Evolutionary conservation across 2,888 invertebrate genomes (phyloP), one percentile per base, ranked within the genome.

Genomic region (Drosophila kokeensis): DNA sequence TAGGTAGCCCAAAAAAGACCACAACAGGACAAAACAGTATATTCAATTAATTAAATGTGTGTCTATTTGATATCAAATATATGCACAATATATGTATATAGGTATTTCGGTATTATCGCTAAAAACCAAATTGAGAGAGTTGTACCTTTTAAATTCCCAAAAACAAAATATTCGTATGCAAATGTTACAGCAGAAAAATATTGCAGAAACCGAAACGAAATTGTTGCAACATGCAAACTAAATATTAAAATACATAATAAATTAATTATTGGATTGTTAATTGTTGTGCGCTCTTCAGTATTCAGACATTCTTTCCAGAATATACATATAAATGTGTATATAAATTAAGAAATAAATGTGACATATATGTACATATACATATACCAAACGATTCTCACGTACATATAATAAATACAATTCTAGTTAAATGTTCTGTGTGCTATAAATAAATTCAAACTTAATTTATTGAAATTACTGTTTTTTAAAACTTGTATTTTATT

Each of bases 401-500:
- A 55, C 24, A 64, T 49, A 70, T 67, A 40, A 60, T 74, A 48
- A 53, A 38, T 71, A 75, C 55, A 40, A 72, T 76, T 76, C 73
- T 58, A 83, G 78, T 83, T 88, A 68, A 87, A 80, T 76, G 61
- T 83, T 83, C 61, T 71, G 66, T 83, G 89, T 86, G 89, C 87
- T 81, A 77, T 77, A 77, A 88, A 88, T 79, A 80, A 84, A 86
- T 60, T 68, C 48, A 54, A 83, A 72, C 68, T 70, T 74, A 72
- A 86, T 77, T 86, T 81, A 83, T 71, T 79, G 36, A 76, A 79
- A 36, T 21, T 11, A 8, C 15, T 15, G 27, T 24, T 15, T 45
- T 45, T 45, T 8, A 15, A 21, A 21, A 8, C 15, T 21, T 45
- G 15, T 0, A 45, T 15, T 45, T 15, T 24, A 32, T 10, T 32